Conservation (phyloP, 2,888 invertebrate species). For the Melieria omissa region DNA sequence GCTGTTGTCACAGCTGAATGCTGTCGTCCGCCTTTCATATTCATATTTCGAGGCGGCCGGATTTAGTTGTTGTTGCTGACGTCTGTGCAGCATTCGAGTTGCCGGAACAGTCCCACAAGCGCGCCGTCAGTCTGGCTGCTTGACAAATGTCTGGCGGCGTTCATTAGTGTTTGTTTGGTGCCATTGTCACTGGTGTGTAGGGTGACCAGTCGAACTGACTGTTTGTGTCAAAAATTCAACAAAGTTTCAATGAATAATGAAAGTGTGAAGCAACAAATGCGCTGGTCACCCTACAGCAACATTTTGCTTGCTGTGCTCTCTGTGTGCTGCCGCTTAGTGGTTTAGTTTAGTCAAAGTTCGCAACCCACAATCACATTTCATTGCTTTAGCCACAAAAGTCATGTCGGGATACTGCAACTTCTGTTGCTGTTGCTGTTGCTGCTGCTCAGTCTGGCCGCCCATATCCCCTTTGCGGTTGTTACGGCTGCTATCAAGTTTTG, state of each 20-base stretch:
- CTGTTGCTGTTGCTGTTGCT: neutral
- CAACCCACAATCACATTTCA: neutral
- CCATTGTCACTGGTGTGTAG: neutral
- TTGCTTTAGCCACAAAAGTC: slow-evolving; percentile 1
- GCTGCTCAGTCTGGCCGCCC: too few relatives aligned
- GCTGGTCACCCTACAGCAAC: too few relatives aligned
- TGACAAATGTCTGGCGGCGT: slow-evolving; percentile 11
- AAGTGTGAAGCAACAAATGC: too few relatives aligned
- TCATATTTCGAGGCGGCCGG: neutral
- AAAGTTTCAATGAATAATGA: too few relatives aligned
- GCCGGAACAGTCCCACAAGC: neutral
- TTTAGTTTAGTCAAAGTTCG: neutral
- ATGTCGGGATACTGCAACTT: neutral
- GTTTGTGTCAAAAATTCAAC: too few relatives aligned
- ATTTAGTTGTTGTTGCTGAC: neutral
- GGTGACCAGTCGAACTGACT: too few relatives aligned
- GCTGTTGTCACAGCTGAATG: neutral
- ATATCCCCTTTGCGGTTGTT: too few relatives aligned
- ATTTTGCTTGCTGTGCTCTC: too few relatives aligned
- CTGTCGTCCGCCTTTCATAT: neutral
- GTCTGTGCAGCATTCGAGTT: neutral
- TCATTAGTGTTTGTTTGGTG: slow-evolving; percentile 3
- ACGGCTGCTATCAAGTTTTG: too few relatives aligned
- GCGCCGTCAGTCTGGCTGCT: neutral
- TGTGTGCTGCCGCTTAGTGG: too few relatives aligned